Conservation (phyloP, 2,113 vertebrate genomes). For the Trachemys scripta region DNA sequence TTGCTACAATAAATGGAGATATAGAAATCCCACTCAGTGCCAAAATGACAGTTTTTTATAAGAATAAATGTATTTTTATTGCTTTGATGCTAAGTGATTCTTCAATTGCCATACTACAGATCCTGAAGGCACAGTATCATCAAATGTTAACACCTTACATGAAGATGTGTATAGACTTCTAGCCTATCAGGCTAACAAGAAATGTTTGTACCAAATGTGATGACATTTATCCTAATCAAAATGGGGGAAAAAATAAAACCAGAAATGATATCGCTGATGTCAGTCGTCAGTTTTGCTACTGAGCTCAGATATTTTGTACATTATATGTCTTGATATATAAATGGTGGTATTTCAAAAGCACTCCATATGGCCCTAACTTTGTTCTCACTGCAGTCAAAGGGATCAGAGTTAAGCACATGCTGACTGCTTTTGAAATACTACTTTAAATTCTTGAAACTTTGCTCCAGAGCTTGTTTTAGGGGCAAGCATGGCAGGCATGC, state of each 20-base stretch:
- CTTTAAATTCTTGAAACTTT: not conserved
- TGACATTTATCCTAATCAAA: slow-evolving; percentile 54
- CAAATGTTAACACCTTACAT: slow-evolving; percentile 62
- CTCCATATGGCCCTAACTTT: not conserved
- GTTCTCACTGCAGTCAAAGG: not conserved
- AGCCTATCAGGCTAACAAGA: slow-evolving; percentile 53
- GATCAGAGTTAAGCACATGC: not conserved
- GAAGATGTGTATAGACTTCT: slow-evolving; percentile 54
- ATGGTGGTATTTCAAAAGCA: not conserved
- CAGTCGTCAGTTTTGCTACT: slow-evolving; percentile 11
- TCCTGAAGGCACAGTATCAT: slow-evolving; percentile 16
- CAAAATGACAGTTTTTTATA: not conserved
- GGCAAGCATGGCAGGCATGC: not conserved
- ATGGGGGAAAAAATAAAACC: not conserved
- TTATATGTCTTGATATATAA: not conserved
- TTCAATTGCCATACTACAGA: not conserved
- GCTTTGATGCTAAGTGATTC: slow-evolving; percentile 4
- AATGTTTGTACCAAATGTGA: slow-evolving; percentile 46
- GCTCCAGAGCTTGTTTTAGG: not conserved
- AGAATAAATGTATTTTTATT: slow-evolving; percentile 33
- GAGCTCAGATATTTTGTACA: not conserved
- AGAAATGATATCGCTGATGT: slow-evolving; percentile 28
- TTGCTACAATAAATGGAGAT: not conserved
- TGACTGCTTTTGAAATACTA: not conserved
- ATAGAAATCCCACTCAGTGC: not conserved